Conservation (phyloP, 1,140 invertebrate species). For the Drosophila kikkawai region DNA sequence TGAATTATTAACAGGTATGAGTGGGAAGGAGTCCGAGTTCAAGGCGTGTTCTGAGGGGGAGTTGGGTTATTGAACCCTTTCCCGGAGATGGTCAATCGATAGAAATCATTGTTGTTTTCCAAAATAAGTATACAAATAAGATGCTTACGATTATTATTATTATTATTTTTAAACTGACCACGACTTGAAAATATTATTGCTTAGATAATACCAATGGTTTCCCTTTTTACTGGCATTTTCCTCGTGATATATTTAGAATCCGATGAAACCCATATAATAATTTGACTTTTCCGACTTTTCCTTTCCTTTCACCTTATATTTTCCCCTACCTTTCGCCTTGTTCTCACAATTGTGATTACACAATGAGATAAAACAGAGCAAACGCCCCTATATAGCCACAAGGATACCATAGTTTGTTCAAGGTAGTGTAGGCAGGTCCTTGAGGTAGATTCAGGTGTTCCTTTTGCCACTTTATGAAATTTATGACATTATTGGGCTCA, state of each 20-base stretch:
- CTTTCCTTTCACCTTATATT: not conserved
- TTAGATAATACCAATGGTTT: not conserved
- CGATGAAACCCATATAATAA: not conserved
- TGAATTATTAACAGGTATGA: constrained; percentile 79
- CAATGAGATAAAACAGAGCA: constrained; percentile 31
- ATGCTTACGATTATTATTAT: not conserved
- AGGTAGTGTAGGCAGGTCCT: constrained; percentile 20
- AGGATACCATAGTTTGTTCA: not conserved
- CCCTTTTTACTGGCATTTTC: not conserved
- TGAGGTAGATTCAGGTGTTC: constrained; percentile 65
- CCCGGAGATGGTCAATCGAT: constrained; percentile 18
- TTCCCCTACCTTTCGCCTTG: not conserved
- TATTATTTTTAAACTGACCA: too few relatives aligned
- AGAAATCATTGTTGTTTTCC: not conserved
- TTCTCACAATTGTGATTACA: constrained; percentile 33
- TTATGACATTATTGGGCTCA: constrained; percentile 78
- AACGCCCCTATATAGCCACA: constrained; percentile 60
- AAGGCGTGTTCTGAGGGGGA: not conserved
- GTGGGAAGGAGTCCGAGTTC: constrained; percentile 10
- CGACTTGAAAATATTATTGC: not conserved
- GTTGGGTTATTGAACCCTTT: constrained; percentile 65
- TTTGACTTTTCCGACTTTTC: not conserved
- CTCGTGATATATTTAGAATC: not conserved
- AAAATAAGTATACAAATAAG: not conserved
- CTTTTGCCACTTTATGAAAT: constrained; percentile 83